Evolutionary conservation across 2,113 vertebrate genomes (phyloP).

Genomic region (Tringa solitaria): DNA sequence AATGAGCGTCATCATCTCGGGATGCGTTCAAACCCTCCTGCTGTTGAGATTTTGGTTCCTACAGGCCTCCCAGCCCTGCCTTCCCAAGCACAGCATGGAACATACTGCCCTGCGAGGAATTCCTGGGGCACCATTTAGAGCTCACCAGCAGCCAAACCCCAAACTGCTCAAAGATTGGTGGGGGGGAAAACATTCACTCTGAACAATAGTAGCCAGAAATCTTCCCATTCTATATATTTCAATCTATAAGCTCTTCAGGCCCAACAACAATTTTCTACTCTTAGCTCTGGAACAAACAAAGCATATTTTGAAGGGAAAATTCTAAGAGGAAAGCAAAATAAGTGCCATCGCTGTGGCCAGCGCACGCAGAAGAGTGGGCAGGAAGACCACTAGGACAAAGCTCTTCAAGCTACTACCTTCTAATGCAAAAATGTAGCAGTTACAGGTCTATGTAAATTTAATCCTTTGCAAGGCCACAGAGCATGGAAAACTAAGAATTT

Average conservation of each 20-base stretch:
- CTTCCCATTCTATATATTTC: accelerated
- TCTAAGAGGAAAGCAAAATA: background rate
- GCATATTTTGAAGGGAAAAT: background rate
- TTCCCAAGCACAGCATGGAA: background rate
- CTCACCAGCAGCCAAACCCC: background rate
- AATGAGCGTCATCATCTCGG: background rate
- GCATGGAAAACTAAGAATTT: background rate
- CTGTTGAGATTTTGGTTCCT: accelerated
- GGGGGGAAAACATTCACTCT: accelerated
- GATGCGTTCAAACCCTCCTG: accelerated
- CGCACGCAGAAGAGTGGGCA: background rate
- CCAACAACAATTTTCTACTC: background rate
- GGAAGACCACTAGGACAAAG: background rate
- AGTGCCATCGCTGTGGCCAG: background rate
- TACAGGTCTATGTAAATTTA: background rate
- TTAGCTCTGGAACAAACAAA: background rate
- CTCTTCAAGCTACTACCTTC: background rate
- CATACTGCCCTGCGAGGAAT: no score
- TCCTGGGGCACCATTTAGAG: accelerated
- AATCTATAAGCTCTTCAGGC: background rate
- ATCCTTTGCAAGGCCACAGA: background rate
- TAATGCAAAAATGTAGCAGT: background rate
- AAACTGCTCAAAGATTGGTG: background rate
- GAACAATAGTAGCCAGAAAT: background rate
- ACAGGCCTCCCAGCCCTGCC: background rate